Evolutionary conservation across 2,113 vertebrate species (phyloP), one percentile per base, ranked within the genome.

Genomic region (Pterocles burchelli): DNA sequence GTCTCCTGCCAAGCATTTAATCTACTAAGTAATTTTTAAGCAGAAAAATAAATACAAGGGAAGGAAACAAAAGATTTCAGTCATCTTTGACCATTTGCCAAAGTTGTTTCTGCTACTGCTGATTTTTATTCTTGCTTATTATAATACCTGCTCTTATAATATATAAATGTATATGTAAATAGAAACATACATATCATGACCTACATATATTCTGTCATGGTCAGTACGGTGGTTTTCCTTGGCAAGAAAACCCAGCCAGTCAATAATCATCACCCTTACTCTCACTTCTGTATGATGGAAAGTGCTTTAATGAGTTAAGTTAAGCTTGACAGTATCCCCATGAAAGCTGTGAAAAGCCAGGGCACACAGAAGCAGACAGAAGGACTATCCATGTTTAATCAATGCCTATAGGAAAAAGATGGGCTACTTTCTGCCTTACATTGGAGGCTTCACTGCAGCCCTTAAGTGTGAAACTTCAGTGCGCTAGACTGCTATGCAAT

Each of bases 401-500:
- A 25, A 3, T 19, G 15, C 1, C 20, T 43, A 33, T 1, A 61
- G 45, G 11, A 34, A 91, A 85, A 77, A 20, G 15, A 59, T 75
- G 15, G 12, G 38, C 29, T 38, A 6, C 67, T 61, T 67, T 67
- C 52, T 75, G 61, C 29, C 33, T 82, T 34, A 26, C 0, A 1
- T 9, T 33, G 63, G 31, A 20, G 29, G 11, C 9, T 54, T 80
- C 72, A 33, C 14, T 61, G 54, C 17, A 15, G n/a, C 41, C 45
- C 22, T 24, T 43, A 38, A 49, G 28, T 34, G 59, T 2, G 38
- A 34, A 85, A 36, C 45, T 83, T 46, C 14, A 5, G 28, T 34
- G 25, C 1, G 1, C 36, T 14, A 14, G n/a, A 33, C 18, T 52
- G 45, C 10, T 16, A 6, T 6, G 38, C 10, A n/a, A 8, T 3